Evolutionary conservation across 2,113 vertebrate species (phyloP), one percentile per base, ranked within the genome.

Genomic region (Archilochus colubris): DNA sequence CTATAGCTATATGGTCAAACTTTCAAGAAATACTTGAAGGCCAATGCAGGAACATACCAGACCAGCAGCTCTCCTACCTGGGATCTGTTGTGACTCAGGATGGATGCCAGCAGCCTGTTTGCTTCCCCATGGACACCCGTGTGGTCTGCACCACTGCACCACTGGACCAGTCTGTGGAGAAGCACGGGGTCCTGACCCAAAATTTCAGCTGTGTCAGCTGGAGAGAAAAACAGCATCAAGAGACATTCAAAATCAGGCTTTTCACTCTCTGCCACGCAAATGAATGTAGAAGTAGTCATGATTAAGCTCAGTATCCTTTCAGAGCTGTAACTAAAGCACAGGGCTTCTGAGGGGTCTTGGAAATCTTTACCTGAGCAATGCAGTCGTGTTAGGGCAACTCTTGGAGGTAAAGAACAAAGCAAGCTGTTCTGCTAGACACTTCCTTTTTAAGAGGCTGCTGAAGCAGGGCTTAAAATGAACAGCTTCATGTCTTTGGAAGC

Each of bases 41-140:
- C 7, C 36, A 17, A 36, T 33, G 38, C 7, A 8, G 36, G 4
- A 69, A 9, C 1, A 1, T 17, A 0, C 53, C 7, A 43, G 69
- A 23, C 10, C 27, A 20, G 6, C 4, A 10, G n/a, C 1, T 28
- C 10, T 69, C 96, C 7, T 97, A 99, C 98, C 4, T 97, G 96
- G 78, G 97, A 98, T 62, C 96, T 98, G 96, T 98, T 99, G 97
- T 98, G 98, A 78, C 98, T 97, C 96, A 99, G 93, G 68, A 99
- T 96, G 0, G 98, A 98, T 14, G 98, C 98, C 77, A 99, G 86
- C 31, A 99, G 97, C 30, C 98, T 98, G 44, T 98, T 98, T 62
- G 98, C 98, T 94, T 99, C 99, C 40, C 98, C 96, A 5, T 85
- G 62, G 53, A 99, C 74, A 16, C 98, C 97, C 1, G 96, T 96